Evolutionary conservation across 1,140 invertebrate genomes (phyloP), one percentile per base, ranked within the genome.

Genomic region (Neoseiulus cucumeris): DNA sequence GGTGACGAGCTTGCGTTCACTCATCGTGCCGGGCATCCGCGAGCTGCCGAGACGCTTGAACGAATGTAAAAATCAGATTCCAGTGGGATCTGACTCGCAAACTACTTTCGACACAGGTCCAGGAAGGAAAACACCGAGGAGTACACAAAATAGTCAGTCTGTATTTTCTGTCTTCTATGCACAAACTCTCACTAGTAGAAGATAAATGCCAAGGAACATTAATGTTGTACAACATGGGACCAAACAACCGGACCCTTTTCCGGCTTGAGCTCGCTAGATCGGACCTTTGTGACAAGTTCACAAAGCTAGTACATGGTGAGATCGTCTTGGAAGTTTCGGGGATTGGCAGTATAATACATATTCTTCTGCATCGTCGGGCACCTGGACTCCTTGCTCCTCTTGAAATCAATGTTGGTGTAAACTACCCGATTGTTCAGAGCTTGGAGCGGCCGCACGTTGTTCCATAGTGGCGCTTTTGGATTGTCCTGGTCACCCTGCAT

Each of bases 361-460:
- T 59, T 59, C 22, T 59, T 59, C 25, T 59, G 51, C 51, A 59
- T 59, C 22, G 51, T 59, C 14, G 51, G 51, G 22, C 51, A 59
- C 51, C 51, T 1, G 22, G 25, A 25, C 17, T 59, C 82, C 79
- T 79, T 76, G 69, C 75, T 75, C 64, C 82, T 83, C 71, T 83
- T 85, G 78, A 95, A 92, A 80, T 96, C 91, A 74, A 98, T 96
- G 75, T 98, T 98, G 66, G 93, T 97, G 72, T 93, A 81, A 68
- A 97, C 83, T 44, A 90, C 89, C 72, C 93, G 83, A 74, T 91
- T 86, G 76, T 96, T 85, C 66, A 94, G 80, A 64, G 83, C 83
- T 78, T 93, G 89, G 28, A 89, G 79, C 29, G 90, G 90, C 74
- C 92, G 81, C 74, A 86, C 89, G 79, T 96, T 96, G 80, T 92